Conservation (phyloP, 2,797 vertebrate genomes). For the Lophius americanus region DNA sequence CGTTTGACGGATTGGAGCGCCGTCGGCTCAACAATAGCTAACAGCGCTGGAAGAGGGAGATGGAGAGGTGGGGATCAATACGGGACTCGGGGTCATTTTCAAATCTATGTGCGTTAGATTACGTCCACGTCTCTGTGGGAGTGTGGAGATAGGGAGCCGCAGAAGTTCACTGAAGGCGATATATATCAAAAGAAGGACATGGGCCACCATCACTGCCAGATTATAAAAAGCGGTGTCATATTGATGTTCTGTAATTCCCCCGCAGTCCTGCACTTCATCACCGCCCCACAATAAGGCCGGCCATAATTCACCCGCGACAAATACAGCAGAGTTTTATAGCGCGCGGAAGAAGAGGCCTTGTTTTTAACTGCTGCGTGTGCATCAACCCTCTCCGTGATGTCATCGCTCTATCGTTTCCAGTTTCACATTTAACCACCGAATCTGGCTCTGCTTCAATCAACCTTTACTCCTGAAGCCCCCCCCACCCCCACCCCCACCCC, state of each 20-base stretch:
- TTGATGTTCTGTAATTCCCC: not conserved
- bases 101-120: slow-evolving; percentile 22
- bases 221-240: not conserved
- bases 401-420: no score
- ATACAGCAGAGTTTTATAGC: not conserved
- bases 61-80: slow-evolving; percentile 14
- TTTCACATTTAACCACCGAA: no score
- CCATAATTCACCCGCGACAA: not conserved
- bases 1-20: slow-evolving; percentile 7
- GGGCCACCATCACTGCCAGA: not conserved
- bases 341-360: no score
- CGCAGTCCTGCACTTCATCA: not conserved
- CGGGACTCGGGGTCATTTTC: slow-evolving; percentile 15
- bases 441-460: no score
- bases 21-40: slow-evolving; percentile 25
- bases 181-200: slow-evolving; percentile 7
- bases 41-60: slow-evolving; percentile 21
- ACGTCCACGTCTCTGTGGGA: slow-evolving; percentile 7
- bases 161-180: not conserved
- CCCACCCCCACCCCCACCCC: no score
- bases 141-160: not conserved
- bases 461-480: no score
- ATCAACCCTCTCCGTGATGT: no score
- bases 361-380: no score
- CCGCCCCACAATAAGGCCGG: not conserved